Conservation (phyloP, 2,113 vertebrate species). For the Acanthisitta chloris region DNA sequence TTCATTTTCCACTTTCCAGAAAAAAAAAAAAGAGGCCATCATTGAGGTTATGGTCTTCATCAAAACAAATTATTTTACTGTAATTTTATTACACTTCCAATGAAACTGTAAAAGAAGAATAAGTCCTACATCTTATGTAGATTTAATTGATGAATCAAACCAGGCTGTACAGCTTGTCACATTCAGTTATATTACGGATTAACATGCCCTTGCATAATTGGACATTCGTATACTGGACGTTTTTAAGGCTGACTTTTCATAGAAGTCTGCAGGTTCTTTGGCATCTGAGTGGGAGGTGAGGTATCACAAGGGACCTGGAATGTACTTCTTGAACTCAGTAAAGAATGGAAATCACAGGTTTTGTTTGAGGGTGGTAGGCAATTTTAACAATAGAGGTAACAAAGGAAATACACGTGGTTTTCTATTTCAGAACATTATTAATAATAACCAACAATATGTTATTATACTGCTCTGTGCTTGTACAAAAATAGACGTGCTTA, state of each 20-base stretch:
- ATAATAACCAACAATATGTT: not conserved
- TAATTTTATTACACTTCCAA: not conserved
- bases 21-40: not conserved
- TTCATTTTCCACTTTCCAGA: not conserved
- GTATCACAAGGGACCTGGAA: not conserved
- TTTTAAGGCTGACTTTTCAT: not conserved
- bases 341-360: not conserved
- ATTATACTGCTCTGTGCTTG: not conserved
- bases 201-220: not conserved
- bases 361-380: not conserved
- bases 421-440: not conserved
- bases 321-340: not conserved
- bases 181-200: not conserved
- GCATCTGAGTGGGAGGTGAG: not conserved
- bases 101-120: not conserved
- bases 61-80: not conserved
- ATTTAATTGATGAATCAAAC: not conserved
- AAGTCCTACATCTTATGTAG: not conserved
- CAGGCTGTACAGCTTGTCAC: not conserved
- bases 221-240: conserved; percentile 4
- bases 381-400: conserved; percentile 1
- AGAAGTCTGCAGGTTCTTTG: not conserved
- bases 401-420: not conserved
- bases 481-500: not conserved
- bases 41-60: not conserved